Percentiles rank a stretch among this genome's conserved stretches.
phyloP scores from a whole-genome alignment of 2,113 vertebrate species.

The Paradoxurus hermaphroditus region DNA sequence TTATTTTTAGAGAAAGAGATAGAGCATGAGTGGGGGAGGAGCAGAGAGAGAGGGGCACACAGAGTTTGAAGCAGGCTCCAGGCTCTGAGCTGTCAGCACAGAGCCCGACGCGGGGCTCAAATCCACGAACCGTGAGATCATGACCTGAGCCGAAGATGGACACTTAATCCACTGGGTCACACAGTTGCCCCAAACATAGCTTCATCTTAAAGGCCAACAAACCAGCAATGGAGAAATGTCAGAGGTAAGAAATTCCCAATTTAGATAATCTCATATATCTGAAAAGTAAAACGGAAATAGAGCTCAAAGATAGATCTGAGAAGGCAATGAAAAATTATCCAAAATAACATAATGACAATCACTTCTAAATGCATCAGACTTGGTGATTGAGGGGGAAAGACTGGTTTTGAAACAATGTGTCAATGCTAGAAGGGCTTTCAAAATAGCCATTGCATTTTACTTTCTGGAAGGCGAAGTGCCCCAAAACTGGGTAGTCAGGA shows the following conservation, averaged over 20 bases:
- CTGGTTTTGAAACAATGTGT: constrained; percentile 25
- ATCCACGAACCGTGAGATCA: too few relatives aligned
- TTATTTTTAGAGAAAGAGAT: too few relatives aligned
- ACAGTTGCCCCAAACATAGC: not conserved
- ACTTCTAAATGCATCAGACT: not conserved
- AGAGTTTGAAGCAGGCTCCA: too few relatives aligned
- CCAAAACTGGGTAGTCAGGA: not conserved
- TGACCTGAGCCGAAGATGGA: too few relatives aligned
- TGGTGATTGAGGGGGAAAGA: not conserved
- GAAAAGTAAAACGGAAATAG: not conserved
- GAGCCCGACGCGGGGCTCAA: too few relatives aligned
- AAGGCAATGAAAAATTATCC: constrained; percentile 53
- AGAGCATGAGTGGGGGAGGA: too few relatives aligned
- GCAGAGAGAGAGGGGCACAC: too few relatives aligned
- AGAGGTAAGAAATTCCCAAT: not conserved
- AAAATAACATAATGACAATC: not conserved
- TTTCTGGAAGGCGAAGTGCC: not conserved
- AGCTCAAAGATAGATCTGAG: not conserved
- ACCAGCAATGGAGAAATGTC: not conserved
- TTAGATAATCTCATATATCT: not conserved
- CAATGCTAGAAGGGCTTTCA: not conserved
- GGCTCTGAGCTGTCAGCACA: too few relatives aligned
- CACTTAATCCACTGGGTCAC: too few relatives aligned
- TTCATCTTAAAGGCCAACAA: not conserved
- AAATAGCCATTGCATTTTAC: not conserved